phyloP scores from a whole-genome alignment of 2,888 invertebrate genomes.

The Dorcus parallelipipedus region DNA sequence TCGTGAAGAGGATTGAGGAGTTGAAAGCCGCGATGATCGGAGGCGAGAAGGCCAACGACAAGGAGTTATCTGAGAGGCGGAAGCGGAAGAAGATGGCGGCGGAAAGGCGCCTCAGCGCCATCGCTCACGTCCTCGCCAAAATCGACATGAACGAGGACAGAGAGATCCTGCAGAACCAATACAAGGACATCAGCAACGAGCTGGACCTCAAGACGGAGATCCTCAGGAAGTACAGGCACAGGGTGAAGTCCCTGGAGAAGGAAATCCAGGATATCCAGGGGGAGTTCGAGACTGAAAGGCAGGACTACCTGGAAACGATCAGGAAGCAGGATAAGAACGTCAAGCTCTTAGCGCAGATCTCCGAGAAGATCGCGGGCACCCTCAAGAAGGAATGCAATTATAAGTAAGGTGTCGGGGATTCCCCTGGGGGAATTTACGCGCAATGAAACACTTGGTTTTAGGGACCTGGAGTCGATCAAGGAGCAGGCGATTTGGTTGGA shows the following conservation, averaged over 20 bases:
- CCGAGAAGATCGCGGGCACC: slow-evolving; percentile 64
- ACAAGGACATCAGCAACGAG: slow-evolving; percentile 75
- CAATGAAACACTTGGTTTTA: slow-evolving; percentile 31
- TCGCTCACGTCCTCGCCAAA: slow-evolving; percentile 57
- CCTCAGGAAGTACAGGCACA: slow-evolving; percentile 62
- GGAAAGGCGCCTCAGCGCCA: slow-evolving; percentile 59
- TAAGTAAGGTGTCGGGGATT: slow-evolving; percentile 46
- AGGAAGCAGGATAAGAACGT: slow-evolving; percentile 68
- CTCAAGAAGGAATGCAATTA: slow-evolving; percentile 73
- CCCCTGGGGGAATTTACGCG: background rate
- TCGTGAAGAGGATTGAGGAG: slow-evolving; percentile 47
- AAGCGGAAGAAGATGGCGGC: slow-evolving; percentile 66
- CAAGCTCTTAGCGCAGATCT: slow-evolving; percentile 63
- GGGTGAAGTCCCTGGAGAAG: slow-evolving; percentile 63
- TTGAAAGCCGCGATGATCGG: slow-evolving; percentile 76
- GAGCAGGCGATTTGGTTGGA: slow-evolving; percentile 71
- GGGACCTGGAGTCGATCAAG: slow-evolving; percentile 68
- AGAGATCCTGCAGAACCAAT: slow-evolving; percentile 69
- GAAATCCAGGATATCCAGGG: slow-evolving; percentile 75
- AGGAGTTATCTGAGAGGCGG: slow-evolving; percentile 66
- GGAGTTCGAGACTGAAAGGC: slow-evolving; percentile 77
- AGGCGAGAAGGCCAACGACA: slow-evolving; percentile 72
- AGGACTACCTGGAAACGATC: slow-evolving; percentile 81
- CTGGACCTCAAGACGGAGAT: slow-evolving; percentile 68
- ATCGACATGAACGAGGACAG: slow-evolving; percentile 66